phyloP scores from a whole-genome alignment of 2,797 vertebrate species.

The Poliocrania exsul region DNA sequence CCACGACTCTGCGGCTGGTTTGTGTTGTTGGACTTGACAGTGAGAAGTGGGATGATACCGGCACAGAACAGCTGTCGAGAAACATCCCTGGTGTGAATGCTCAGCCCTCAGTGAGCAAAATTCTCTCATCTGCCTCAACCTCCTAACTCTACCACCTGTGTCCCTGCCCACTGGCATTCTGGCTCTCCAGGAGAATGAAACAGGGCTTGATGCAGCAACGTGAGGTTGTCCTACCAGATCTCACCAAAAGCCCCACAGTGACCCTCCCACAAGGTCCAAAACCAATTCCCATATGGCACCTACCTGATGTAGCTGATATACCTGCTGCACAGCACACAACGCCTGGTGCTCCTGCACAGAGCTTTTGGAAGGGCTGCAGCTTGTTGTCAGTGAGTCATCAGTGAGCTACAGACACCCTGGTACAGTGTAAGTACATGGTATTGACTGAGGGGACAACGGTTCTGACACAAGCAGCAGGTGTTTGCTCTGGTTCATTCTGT shows the following conservation, averaged over 20 bases:
- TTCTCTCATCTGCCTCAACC: background rate
- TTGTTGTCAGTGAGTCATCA: background rate
- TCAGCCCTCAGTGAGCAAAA: background rate
- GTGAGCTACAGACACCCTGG: background rate
- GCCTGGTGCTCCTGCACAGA: background rate
- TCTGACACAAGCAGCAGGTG: background rate
- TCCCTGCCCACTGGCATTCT: accelerated
- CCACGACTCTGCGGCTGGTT: background rate
- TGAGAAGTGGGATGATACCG: accelerated
- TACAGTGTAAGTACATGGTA: accelerated
- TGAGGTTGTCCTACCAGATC: accelerated
- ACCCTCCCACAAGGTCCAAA: background rate
- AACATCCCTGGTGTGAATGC: background rate
- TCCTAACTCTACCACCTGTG: accelerated
- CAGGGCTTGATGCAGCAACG: background rate
- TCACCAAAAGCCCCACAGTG: background rate
- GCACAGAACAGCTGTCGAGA: background rate
- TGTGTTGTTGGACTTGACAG: accelerated
- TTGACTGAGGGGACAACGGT: background rate
- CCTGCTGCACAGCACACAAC: accelerated
- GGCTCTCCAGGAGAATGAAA: background rate
- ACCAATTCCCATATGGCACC: background rate
- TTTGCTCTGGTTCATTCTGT: background rate
- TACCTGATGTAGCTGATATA: no score
- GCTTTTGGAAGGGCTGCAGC: background rate